Evolutionary conservation across 2,113 vertebrate genomes (phyloP).

Genomic region (Xiphophorus hellerii): DNA sequence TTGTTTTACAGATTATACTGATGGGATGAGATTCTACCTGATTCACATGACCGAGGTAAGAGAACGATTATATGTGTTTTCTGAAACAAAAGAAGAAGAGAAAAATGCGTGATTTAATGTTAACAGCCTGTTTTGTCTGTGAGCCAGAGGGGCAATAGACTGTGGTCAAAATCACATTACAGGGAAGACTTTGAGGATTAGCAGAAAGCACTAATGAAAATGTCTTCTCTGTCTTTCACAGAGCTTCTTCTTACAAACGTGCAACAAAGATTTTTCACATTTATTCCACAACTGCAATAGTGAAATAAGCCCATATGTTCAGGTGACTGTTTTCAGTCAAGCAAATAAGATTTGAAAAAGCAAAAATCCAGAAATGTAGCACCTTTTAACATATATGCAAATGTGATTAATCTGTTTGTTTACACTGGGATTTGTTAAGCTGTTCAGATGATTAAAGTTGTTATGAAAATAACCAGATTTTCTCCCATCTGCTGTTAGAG

Average conservation of each 20-base stretch:
- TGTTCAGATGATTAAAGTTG: background rate
- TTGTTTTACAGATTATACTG: constrained; percentile 73
- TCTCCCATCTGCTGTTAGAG: constrained; percentile 5
- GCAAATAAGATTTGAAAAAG: background rate
- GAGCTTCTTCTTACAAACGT: constrained; percentile 6
- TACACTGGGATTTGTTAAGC: background rate
- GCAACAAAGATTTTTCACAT: constrained; percentile 10
- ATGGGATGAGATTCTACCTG: constrained; percentile 79
- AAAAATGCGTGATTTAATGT: constrained; percentile 30
- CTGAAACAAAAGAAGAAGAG: background rate
- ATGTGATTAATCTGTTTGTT: background rate
- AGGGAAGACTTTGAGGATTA: constrained; percentile 56
- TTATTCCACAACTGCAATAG: background rate
- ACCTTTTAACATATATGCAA: background rate
- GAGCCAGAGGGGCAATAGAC: constrained; percentile 60
- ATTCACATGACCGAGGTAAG: constrained; percentile 84
- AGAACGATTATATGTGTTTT: constrained; percentile 9
- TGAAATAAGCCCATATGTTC: background rate
- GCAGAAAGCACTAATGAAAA: constrained; percentile 65
- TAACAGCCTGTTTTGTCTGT: constrained; percentile 33
- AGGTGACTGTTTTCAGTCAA: background rate
- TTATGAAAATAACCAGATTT: constrained; percentile 9
- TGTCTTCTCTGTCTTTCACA: constrained; percentile 37
- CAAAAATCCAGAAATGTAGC: background rate
- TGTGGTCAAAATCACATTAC: constrained; percentile 69